These are phyloP conservation scores for Mechanitis mazaeus DNA, from an alignment of 2,888 invertebrate species.

Conservation along the genomic window DNA sequence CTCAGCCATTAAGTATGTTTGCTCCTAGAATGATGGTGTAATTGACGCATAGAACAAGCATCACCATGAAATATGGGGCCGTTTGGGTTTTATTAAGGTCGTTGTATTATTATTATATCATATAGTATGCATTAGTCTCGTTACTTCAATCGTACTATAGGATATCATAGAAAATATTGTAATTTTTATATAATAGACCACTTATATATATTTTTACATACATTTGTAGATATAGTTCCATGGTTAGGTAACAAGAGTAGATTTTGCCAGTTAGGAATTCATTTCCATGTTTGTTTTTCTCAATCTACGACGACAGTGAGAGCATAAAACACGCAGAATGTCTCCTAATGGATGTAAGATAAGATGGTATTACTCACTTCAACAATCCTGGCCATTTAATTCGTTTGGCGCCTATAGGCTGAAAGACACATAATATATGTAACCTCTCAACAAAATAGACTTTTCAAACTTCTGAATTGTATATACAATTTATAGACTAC, in stretches of 20 bases:
- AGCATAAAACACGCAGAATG: constrained; percentile 10
- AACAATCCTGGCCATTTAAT: constrained; percentile 9
- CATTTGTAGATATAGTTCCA: too few species aligned
- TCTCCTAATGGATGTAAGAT: constrained; percentile 19
- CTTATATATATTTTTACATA: too few species aligned
- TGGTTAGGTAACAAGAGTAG: too few species aligned
- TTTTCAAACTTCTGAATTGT: neutral
- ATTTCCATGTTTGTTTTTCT: constrained; percentile 7
- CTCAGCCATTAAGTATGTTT: neutral
- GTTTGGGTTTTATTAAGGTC: neutral
- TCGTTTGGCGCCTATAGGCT: constrained; percentile 1
- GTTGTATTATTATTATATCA: constrained; percentile 4
- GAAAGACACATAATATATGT: neutral
- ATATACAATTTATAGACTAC: too few species aligned
- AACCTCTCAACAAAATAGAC: neutral
- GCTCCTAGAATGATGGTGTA: neutral
- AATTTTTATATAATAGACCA: too few species aligned
- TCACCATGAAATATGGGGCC: neutral
- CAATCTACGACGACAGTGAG: constrained; percentile 10
- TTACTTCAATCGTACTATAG: neutral
- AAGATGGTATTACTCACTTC: constrained; percentile 11
- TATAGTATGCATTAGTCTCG: neutral
- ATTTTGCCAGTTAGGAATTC: neutral
- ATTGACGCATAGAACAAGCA: constrained; percentile 1
- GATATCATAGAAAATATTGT: too few species aligned